phyloP scores from a whole-genome alignment of 1,140 invertebrate genomes.

The Thrips palmi region DNA sequence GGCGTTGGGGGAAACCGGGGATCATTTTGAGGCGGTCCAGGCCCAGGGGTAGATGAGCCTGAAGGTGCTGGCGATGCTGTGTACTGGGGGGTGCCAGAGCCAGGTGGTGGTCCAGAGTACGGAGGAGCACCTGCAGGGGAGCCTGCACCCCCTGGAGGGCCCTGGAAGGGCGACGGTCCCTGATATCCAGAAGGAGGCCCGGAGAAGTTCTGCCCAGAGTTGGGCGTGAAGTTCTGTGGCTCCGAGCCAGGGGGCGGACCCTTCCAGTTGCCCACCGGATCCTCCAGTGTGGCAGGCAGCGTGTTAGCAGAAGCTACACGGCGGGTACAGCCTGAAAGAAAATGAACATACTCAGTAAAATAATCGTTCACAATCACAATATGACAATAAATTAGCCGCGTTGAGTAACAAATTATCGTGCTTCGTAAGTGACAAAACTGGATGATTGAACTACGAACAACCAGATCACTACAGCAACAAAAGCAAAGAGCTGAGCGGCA shows the following conservation, averaged over 20 bases:
- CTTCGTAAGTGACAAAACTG: no score
- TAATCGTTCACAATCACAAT: no score
- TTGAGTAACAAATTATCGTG: no score
- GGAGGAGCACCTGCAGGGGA: slow-evolving; percentile 39
- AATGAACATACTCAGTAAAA: slow-evolving; percentile 5
- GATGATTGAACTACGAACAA: no score
- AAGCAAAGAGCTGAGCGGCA: no score
- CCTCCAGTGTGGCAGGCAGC: slow-evolving; percentile 46
- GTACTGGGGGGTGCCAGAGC: slow-evolving; percentile 52
- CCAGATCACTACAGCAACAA: no score
- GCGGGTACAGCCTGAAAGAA: slow-evolving; percentile 39
- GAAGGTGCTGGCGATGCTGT: slow-evolving; percentile 54
- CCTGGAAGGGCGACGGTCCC: slow-evolving; percentile 37
- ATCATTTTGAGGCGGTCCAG: slow-evolving; percentile 35
- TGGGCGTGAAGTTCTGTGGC: slow-evolving; percentile 35
- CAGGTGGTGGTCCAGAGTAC: slow-evolving; percentile 45
- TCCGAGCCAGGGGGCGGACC: slow-evolving; percentile 41
- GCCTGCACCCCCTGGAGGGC: slow-evolving; percentile 38
- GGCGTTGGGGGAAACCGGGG: slow-evolving; percentile 41
- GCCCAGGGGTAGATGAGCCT: slow-evolving; percentile 53
- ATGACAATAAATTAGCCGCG: no score
- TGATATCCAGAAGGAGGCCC: slow-evolving; percentile 36
- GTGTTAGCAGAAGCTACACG: slow-evolving; percentile 37
- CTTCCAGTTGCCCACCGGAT: slow-evolving; percentile 45
- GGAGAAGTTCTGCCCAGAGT: slow-evolving; percentile 32